These are phyloP conservation scores for Montifringilla adamsi DNA, from an alignment of 2,113 vertebrate species.

Conservation along the genomic window DNA sequence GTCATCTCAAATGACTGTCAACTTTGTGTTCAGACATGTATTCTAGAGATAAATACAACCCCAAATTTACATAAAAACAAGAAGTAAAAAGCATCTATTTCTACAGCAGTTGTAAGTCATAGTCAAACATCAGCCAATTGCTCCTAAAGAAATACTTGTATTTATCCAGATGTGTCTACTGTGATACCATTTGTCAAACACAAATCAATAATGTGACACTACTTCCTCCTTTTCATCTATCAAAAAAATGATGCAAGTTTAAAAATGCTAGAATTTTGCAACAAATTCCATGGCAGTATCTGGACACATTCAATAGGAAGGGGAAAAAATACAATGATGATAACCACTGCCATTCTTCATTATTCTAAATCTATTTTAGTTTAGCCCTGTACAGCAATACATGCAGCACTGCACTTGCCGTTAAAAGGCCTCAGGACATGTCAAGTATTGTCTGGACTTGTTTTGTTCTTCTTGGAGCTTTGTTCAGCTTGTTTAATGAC, in stretches of 20 bases:
- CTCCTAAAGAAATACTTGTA: neutral
- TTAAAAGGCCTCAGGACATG: neutral
- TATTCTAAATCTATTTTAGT: neutral
- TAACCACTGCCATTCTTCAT: neutral
- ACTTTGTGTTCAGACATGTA: neutral
- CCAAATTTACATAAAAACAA: neutral
- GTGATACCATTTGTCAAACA: constrained; percentile 1
- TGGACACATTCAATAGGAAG: neutral
- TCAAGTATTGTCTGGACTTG: neutral
- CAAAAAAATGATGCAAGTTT: neutral
- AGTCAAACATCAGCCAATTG: neutral
- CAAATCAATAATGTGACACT: neutral
- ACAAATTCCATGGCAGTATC: neutral
- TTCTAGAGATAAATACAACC: neutral
- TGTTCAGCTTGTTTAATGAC: neutral
- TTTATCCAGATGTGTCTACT: neutral
- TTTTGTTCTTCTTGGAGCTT: neutral
- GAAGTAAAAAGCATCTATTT: neutral
- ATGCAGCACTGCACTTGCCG: neutral
- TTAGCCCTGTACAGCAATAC: neutral
- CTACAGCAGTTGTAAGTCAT: neutral
- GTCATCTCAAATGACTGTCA: neutral
- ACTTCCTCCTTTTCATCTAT: neutral
- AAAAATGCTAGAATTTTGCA: neutral
- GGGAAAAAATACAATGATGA: neutral